These are phyloP conservation scores for Catotricha subobsoleta DNA, from an alignment of 2,888 invertebrate genomes.

Conservation along the genomic window DNA sequence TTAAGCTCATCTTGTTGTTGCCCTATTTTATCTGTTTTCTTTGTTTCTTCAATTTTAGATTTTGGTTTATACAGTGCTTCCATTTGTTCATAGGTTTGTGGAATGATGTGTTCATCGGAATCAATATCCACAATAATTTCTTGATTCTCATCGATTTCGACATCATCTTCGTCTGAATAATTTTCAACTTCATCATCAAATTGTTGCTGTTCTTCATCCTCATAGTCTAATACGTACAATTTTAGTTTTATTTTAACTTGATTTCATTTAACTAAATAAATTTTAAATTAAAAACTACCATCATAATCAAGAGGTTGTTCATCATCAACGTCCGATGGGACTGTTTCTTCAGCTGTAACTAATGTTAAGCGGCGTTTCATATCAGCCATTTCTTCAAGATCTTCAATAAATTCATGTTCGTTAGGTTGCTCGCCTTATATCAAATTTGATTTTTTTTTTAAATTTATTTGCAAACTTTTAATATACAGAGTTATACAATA, in stretches of 20 bases:
- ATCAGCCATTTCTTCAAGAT: slow-evolving; percentile 10
- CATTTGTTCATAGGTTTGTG: slow-evolving; percentile 25
- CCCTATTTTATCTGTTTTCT: background rate
- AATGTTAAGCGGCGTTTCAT: slow-evolving; percentile 27
- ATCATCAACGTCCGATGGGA: slow-evolving; percentile 19
- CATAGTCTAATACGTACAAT: too few species aligned
- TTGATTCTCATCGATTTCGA: slow-evolving; percentile 19
- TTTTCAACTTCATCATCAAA: slow-evolving; percentile 14
- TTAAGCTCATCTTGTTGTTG: background rate
- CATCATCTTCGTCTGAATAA: slow-evolving; percentile 15
- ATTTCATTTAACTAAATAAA: background rate
- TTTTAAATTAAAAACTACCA: slow-evolving; percentile 7
- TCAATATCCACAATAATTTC: background rate
- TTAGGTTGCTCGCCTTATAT: too few species aligned
- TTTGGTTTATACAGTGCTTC: slow-evolving; percentile 3
- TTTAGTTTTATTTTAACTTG: too few species aligned
- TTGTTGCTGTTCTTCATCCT: slow-evolving; percentile 25
- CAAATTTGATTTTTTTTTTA: too few species aligned
- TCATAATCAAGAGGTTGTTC: slow-evolving; percentile 17
- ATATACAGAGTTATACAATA: too few species aligned
- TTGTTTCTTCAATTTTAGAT: slow-evolving; percentile 4
- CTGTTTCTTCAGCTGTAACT: slow-evolving; percentile 20
- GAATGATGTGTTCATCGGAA: too few species aligned
- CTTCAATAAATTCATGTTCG: too few species aligned
- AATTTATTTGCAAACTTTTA: too few species aligned